A percentile compares a stretch with the other conserved stretches of the same genome.
These are phyloP conservation scores for Oriolus oriolus DNA, from an alignment of 2,113 vertebrate species.

Conservation along the genomic window DNA sequence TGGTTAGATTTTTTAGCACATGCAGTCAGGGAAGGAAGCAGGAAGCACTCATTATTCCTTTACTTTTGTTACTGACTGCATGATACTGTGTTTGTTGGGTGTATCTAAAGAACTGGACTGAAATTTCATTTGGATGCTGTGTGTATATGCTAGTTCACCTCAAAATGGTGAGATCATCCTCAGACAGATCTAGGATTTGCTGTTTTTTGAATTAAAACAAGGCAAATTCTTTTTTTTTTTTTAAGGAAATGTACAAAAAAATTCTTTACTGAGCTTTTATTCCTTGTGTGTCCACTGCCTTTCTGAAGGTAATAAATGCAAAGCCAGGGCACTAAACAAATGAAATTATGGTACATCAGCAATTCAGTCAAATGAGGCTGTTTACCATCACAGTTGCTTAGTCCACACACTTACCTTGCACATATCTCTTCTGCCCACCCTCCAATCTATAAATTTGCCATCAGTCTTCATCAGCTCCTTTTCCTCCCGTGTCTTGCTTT, in stretches of 20 bases:
- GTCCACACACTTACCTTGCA: background rate
- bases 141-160: background rate
- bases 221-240: background rate
- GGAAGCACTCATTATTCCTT: background rate
- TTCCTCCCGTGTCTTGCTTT: background rate
- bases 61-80: background rate
- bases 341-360: background rate
- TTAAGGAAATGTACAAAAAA: background rate
- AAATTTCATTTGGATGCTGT: background rate
- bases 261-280: background rate
- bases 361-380: background rate
- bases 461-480: background rate
- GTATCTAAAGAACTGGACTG: background rate
- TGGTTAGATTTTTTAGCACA: background rate
- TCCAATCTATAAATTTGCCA: background rate
- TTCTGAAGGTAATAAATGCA: background rate
- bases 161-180: background rate
- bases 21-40: background rate
- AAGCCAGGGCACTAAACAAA: background rate
- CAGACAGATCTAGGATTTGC: background rate
- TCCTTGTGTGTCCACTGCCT: background rate
- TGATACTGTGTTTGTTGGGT: rapidly evolving
- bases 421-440: rapidly evolving
- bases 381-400: background rate
- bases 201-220: background rate